These are phyloP conservation scores for Philereme vetulata DNA, from an alignment of 2,888 invertebrate genomes.

Conservation along the genomic window DNA sequence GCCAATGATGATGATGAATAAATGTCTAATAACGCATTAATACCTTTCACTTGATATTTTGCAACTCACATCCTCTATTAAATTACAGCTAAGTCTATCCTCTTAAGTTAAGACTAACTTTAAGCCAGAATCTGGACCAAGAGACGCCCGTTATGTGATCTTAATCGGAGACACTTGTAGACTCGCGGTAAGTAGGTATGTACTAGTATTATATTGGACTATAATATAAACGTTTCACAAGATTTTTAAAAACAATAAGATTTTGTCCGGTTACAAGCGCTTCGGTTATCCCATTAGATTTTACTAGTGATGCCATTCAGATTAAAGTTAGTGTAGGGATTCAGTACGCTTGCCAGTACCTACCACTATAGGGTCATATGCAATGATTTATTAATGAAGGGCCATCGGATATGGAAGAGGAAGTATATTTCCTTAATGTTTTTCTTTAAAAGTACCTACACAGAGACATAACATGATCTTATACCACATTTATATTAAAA, in stretches of 20 bases:
- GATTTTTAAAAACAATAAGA: not conserved
- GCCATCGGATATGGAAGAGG: not conserved
- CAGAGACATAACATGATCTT: not conserved
- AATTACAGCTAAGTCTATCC: conserved; percentile 26
- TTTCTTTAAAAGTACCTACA: not conserved
- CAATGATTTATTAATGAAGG: not conserved
- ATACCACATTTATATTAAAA: too few species aligned
- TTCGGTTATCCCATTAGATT: too few species aligned
- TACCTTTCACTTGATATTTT: not conserved
- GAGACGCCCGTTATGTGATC: conserved; percentile 33
- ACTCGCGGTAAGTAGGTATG: conserved; percentile 22
- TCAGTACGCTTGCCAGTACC: too few species aligned
- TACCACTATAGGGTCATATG: not conserved
- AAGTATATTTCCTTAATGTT: not conserved
- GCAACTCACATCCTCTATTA: conserved; percentile 23
- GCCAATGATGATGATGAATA: too few species aligned
- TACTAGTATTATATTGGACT: conserved; percentile 10
- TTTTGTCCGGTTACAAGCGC: too few species aligned
- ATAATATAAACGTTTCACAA: conserved; percentile 1
- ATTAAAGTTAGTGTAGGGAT: too few species aligned
- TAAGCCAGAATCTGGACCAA: conserved; percentile 24
- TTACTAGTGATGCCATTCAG: too few species aligned
- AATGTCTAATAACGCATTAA: not conserved
- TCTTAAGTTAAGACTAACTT: conserved; percentile 11
- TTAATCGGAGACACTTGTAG: conserved; percentile 26